phyloP scores from a whole-genome alignment of 1,140 invertebrate genomes.

The Stegodyphus dumicola region DNA sequence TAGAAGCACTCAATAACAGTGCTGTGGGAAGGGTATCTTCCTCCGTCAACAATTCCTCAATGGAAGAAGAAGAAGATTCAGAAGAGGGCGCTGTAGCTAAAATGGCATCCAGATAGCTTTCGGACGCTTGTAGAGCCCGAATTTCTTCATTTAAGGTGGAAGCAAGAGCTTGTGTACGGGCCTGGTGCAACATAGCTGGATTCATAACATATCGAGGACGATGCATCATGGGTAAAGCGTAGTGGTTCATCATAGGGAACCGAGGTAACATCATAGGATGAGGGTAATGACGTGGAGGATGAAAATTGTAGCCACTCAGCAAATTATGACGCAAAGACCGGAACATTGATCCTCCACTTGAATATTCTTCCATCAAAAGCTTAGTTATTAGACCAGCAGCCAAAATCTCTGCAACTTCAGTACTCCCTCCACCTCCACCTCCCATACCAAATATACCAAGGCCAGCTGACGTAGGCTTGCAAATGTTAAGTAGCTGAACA shows the following conservation, averaged over 20 bases:
- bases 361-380: constrained; percentile 28
- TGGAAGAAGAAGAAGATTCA: background rate
- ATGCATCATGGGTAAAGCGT: background rate
- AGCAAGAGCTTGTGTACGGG: constrained; percentile 9
- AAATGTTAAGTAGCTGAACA: background rate
- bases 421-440: background rate
- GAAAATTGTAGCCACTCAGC: background rate
- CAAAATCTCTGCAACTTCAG: constrained; percentile 19
- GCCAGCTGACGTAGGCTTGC: background rate
- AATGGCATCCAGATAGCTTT: constrained; percentile 6
- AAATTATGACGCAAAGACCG: background rate
- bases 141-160: constrained; percentile 15
- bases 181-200: background rate
- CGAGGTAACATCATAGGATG: background rate
- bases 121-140: background rate
- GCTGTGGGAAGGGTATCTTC: constrained; percentile 28
- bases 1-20: background rate
- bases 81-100: background rate
- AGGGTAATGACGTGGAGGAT: background rate
- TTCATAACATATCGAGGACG: constrained; percentile 9
- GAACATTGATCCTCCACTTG: background rate
- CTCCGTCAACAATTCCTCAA: constrained; percentile 14
- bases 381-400: constrained; percentile 36
- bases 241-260: background rate
- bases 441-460: constrained; percentile 10